phyloP scores from a whole-genome alignment of 2,888 invertebrate species.

The Apamea crenata region DNA sequence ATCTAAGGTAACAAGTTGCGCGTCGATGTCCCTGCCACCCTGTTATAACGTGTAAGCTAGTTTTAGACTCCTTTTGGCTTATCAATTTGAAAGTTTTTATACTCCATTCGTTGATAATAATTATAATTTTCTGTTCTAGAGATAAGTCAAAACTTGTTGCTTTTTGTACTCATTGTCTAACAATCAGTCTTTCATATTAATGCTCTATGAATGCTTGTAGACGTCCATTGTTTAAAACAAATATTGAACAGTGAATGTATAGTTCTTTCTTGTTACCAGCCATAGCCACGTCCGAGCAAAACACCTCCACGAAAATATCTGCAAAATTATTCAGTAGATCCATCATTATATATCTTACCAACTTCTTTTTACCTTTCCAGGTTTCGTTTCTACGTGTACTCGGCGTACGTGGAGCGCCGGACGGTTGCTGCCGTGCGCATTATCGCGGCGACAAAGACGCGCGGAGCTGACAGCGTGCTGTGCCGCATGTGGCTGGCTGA shows the following conservation, averaged over 20 bases:
- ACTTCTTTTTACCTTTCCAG: slow-evolving; percentile 83
- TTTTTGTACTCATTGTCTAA: not conserved
- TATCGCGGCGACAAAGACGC: slow-evolving; percentile 97
- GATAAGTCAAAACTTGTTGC: not conserved
- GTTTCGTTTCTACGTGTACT: slow-evolving; percentile 97
- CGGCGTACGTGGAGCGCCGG: slow-evolving; percentile 96
- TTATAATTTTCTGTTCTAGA: not conserved
- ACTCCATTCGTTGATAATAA: not conserved
- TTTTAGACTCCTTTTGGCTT: not conserved
- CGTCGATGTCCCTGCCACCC: too few relatives aligned
- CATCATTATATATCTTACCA: not conserved
- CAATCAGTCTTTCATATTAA: not conserved
- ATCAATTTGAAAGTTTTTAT: not conserved
- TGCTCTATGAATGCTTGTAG: not conserved
- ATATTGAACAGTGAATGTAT: not conserved
- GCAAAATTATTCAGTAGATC: not conserved
- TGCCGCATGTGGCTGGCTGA: slow-evolving; percentile 94
- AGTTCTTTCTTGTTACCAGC: not conserved
- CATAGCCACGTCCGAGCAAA: not conserved
- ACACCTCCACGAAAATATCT: not conserved
- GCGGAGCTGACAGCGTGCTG: slow-evolving; percentile 95
- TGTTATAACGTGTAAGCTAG: too few relatives aligned
- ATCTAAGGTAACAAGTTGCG: too few relatives aligned
- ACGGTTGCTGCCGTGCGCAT: slow-evolving; percentile 93
- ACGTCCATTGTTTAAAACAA: not conserved